Evolutionary conservation across 92 coral and sea anemone species (phyloP), one percentile per base, ranked within the genome.

Genomic region (Epizoanthus rinbou): DNA sequence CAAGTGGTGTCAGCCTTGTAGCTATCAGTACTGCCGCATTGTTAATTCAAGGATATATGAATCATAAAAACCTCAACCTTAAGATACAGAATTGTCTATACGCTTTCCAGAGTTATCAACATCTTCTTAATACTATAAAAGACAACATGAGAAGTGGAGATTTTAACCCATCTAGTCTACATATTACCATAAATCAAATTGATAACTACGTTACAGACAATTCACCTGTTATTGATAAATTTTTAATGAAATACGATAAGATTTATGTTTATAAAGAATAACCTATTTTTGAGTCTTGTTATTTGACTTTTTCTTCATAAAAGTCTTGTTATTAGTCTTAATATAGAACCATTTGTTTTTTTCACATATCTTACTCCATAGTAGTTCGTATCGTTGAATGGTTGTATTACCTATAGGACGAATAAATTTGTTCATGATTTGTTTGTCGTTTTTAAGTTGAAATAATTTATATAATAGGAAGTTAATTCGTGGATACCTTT

Each of bases 51-150:
- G 39, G 74, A 13, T 80, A 71, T 69, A 64, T 64, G 75, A 63
- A 82, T 0, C 80, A 82, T 70, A 33, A 82, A 82, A 56, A 82
- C 60, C 86, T 82, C 3, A 70, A 82, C 8, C 6, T 82, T 0
- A 82, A 82, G n/a, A 53, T 82, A 0, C 80, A 82, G 2, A 56
- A 11, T 21, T 82, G 86, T 70, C 0, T 47, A 17, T 82, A 70
- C 31, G 79, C 86, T 21, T 82, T 28, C 18, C 86, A 82, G 54
- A 69, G 79, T 35, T 82, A 82, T 57, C 57, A 57, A 0, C 86
- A 82, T 70, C 78, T 82, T 0, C 11, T 82, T 0, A 82, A 15
- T 22, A 8, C 39, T 11, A 56, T 82, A 8, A 56, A 33, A 16
- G 58, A 69, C 23, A 17, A 23, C 0, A 56, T 69, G 86, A 70